Evolutionary conservation across 2,888 invertebrate genomes (phyloP).

Genomic region (Amblyjoppa fuscipennis): DNA sequence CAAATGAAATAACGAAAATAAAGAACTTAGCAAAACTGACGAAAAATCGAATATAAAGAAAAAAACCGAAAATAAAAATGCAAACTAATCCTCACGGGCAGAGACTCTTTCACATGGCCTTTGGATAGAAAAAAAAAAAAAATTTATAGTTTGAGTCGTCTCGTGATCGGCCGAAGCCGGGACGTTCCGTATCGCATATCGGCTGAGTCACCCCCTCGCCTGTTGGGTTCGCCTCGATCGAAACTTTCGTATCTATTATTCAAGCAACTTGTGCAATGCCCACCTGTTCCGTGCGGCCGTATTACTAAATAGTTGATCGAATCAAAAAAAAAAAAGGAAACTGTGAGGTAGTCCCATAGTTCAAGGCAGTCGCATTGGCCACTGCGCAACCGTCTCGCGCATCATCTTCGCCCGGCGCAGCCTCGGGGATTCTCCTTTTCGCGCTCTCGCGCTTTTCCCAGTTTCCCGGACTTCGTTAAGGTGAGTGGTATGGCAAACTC

Average conservation of each 20-base stretch:
- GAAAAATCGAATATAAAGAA: too few relatives aligned
- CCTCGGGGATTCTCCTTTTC: neutral
- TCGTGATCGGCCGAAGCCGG: too few relatives aligned
- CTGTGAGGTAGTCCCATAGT: neutral
- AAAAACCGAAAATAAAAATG: too few relatives aligned
- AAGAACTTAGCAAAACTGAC: too few relatives aligned
- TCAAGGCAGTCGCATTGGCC: neutral
- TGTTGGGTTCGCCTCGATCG: neutral
- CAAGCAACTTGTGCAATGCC: slow-evolving; percentile 5
- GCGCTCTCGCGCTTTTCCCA: slow-evolving; percentile 15
- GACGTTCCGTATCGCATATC: neutral
- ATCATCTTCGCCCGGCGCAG: neutral
- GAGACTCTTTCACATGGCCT: too few relatives aligned
- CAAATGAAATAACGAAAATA: too few relatives aligned
- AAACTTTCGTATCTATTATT: slow-evolving; percentile 8
- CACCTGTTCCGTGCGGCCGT: neutral
- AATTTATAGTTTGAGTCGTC: too few relatives aligned
- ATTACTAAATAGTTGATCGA: slow-evolving; percentile 20
- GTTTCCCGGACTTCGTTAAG: slow-evolving; percentile 48
- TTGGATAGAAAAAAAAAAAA: too few relatives aligned
- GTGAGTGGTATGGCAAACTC: slow-evolving; percentile 41
- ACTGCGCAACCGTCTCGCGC: neutral
- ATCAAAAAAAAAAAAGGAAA: neutral
- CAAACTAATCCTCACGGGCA: too few relatives aligned
- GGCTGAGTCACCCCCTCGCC: neutral